phyloP scores from a whole-genome alignment of 2,113 vertebrate genomes.

The Neogale vison region DNA sequence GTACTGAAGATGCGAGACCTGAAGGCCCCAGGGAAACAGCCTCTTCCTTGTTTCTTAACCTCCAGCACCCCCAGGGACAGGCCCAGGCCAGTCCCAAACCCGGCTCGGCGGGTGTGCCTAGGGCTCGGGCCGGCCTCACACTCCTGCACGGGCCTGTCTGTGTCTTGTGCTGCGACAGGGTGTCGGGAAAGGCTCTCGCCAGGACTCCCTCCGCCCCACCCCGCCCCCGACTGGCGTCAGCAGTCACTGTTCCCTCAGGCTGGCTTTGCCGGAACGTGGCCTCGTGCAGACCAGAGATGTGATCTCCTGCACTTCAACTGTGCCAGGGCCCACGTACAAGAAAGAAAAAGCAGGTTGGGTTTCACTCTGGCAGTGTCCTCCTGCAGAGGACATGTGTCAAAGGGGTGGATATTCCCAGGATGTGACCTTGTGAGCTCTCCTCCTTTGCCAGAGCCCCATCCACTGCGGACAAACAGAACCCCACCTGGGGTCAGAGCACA shows the following conservation, averaged over 20 bases:
- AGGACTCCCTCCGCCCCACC: too few relatives aligned
- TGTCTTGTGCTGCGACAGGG: background rate
- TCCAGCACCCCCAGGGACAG: background rate
- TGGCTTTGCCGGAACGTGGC: background rate
- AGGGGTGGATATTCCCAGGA: background rate
- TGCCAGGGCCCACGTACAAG: background rate
- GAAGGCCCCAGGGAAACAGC: background rate
- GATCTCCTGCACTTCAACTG: background rate
- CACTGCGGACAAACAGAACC: background rate
- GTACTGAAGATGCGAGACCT: background rate
- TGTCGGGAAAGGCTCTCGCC: background rate
- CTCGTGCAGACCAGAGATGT: background rate
- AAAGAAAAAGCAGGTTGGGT: background rate
- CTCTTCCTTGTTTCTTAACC: background rate
- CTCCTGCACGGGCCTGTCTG: background rate
- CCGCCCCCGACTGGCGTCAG: background rate
- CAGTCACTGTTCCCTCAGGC: background rate
- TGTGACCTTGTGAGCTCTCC: background rate
- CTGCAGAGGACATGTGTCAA: fast-evolving
- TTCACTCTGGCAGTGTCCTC: background rate
- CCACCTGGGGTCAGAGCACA: background rate
- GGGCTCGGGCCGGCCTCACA: background rate
- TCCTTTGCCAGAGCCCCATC: background rate
- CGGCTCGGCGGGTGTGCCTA: fast-evolving
- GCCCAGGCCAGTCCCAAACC: background rate